Evolutionary conservation across 2,888 invertebrate species (phyloP), one percentile per base, ranked within the genome.

Genomic region (Synergus japonicus): DNA sequence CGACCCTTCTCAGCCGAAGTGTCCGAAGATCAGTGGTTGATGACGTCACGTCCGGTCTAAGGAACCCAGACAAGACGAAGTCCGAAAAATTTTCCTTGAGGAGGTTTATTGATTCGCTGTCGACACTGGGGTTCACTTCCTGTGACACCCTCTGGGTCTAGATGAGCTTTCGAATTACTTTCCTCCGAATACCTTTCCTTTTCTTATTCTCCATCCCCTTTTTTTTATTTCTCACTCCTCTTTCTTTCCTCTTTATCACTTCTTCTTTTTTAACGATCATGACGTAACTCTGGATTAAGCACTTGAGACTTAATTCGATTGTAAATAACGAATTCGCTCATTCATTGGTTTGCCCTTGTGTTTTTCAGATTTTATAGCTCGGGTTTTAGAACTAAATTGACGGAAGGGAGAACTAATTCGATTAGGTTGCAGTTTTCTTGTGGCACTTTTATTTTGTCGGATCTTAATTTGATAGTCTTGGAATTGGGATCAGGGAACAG

Each of bases 111-210:
- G 87, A 88, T 87, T 88, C 84, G 79, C 80, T 79, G 81, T 82
- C 79, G 83, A 86, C 85, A 86, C 84, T 81, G 83, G 87, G 82
- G 86, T 86, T 88, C 85, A 84, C 84, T 88, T 87, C 87, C 87
- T 85, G 85, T 81, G 84, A 85, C 85, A 86, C 66, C 83, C 84
- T 46, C 77, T 82, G 77, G 81, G 80, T 80, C 79, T 78, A 78
- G 84, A 83, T 85, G 79, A 81, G 83, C 81, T 84, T 86, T 87
- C 85, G 80, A 86, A 88, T 88, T 88, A 88, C 85, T 79, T 81
- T 41, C 79, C 78, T 63, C 60, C 76, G 49, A 58, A 44, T 69
- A 22, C 37, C 76, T 76, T 44, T 64, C 73, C 46, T 49, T 69
- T 69, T 49, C 15, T 67, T 13, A 22, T 13, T 69, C 15, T 69